Base-by-base conservation (phyloP, 1,140 invertebrate genomes). In the Platyscapa corneri region DNA sequence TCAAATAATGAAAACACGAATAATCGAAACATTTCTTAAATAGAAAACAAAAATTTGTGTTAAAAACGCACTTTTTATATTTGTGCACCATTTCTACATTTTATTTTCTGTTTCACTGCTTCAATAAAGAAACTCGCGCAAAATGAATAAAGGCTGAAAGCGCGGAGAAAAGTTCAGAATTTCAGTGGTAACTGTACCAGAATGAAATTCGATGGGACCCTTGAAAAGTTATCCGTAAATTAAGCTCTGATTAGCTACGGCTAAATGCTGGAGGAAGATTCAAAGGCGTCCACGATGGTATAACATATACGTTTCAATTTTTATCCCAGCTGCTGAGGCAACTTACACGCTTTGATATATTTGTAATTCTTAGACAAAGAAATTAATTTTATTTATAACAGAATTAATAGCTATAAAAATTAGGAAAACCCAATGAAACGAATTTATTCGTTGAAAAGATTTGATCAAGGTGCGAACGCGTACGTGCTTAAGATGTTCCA, bases 141-240 rank as follows among this genome's bases (percentile, higher is more conserved):
- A 23, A 60, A 60, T 60, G 10, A 60, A 23, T 60, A 27, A 60
- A 60, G 27, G 56, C 1, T 60, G 20, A 60, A 60, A 60, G 2
- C 3, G 3, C 5, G 27, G 56, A 60, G 3, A 27, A 6, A 10
- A 5, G 6, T 60, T 23, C 3, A 27, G 56, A 60, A 23, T 60
- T 60, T 23, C 23, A 60, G 56, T 60, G 27, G 23, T 23, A 27
- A 27, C 23, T 60, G 20, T 60, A 3, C 5, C 23, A 27, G 23
- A 60, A 14, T 60, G 56, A 60, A 60, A 60, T 27, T 60, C 20
- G 56, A 27, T 27, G 20, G 46, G 67, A 56, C 85, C 39, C 74
- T 49, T 76, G 53, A 82, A 78, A 78, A 84, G 53, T 80, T 60
- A 64, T 70, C 49, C 82, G 86, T 86, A 84, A 87, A 87, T 87